Base-by-base conservation (phyloP, 1,140 invertebrate species). In the Campodea augens region DNA sequence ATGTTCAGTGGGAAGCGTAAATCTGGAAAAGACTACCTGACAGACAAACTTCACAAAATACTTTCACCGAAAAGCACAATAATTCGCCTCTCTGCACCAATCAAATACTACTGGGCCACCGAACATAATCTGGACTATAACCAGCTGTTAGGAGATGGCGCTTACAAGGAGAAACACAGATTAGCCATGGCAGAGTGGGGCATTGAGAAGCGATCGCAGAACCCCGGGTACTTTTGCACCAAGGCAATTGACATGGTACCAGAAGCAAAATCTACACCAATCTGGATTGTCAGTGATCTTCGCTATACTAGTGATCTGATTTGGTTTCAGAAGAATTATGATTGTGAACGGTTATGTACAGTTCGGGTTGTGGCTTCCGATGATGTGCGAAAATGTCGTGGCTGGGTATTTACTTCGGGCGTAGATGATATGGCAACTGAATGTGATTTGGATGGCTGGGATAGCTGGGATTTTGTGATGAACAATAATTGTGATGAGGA, bases 261-360 rank as follows among this genome's bases (percentile, higher is more conserved):
- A n/a, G n/a, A n/a, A n/a, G n/a, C n/a, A n/a, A n/a, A n/a, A n/a
- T n/a, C n/a, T n/a, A n/a, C n/a, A n/a, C n/a, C n/a, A n/a, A n/a
- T n/a, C n/a, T 81, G 90, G 77, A 84, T 97, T 51, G 75, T 96
- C 1, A 90, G 85, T 61, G 92, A 97, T 68, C 73, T 85, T 24
- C 65, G 92, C 55, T 70, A 91, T 51, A 76, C 75, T 65, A 80
- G 78, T 38, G 91, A 97, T 60, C 66, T 96, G 1, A 57, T 71
- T 46, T 95, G 80, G 75, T 95, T 95, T 54, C n/a, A n/a, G 65
- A 61, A 44, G 69, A 78, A 64, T 73, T 67, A 52, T 78, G 78
- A 65, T 60, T 63, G 7, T 27, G 44, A 13, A 53, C 69, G 36
- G 69, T 81, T 18, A 73, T 67, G 55, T n/a, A 78, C 71, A n/a